Base-by-base conservation (phyloP, 2,888 invertebrate genomes). In the Netelia virgata region DNA sequence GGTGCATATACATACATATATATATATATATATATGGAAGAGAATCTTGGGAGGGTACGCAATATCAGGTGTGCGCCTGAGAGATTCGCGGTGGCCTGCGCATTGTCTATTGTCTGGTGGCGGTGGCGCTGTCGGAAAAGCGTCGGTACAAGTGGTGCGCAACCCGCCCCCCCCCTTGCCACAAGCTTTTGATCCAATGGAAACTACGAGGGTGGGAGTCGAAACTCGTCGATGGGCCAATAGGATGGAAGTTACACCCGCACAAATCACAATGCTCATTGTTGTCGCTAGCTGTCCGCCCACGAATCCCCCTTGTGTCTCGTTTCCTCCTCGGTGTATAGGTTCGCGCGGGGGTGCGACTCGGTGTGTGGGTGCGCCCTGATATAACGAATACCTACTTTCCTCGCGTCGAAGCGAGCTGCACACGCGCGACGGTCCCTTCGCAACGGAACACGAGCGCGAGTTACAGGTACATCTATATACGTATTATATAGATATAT, bases 211-310 rank as follows among this genome's bases (percentile, higher is more conserved):
- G 89, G 89, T 90, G 90, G 89, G 91, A 90, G 88, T 84, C 76
- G 73, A 82, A 86, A 86, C 72, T 47, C 73, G 57, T 41, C 76
- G 53, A 82, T 68, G 61, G 88, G 90, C 92, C 92, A 92, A 92
- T 92, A 76, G 87, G 85, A 89, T 82, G 80, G 86, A 79, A 87
- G 91, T 89, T 90, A 90, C 92, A 92, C 92, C 92, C 93, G 92
- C 93, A 90, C 93, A 93, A 93, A 93, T 93, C 93, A 93, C 93
- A 93, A 93, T 93, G 93, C 93, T 92, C 92, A 93, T 93, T 93
- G 93, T 93, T 93, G 92, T 92, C 92, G 90, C 87, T 89, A 83
- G 88, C 90, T 90, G 90, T 91, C 92, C 92, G 92, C 92, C 92
- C 92, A 93, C 92, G 88, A 90, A 87, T 89, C 88, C 89, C 89